These are phyloP conservation scores for Callitettix versicolor DNA, from an alignment of 1,140 invertebrate genomes.

Conservation along the genomic window DNA sequence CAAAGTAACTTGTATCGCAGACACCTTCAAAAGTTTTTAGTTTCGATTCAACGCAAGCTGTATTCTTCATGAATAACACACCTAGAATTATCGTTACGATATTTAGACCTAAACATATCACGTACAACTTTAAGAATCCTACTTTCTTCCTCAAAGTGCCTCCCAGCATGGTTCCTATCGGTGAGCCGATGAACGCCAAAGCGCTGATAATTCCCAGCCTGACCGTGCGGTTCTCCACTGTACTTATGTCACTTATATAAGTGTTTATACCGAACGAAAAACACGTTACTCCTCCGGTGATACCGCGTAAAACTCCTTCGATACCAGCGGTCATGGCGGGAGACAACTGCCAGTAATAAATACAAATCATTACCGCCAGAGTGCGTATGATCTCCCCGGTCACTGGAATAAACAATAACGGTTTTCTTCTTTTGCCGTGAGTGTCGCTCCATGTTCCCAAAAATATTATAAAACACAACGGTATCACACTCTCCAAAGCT, in stretches of 20 bases:
- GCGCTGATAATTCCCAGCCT: slow-evolving; percentile 31
- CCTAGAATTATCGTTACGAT: background rate
- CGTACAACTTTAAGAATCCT: slow-evolving; percentile 14
- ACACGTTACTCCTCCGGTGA: slow-evolving; percentile 33
- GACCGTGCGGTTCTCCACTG: slow-evolving; percentile 28
- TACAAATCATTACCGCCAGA: slow-evolving; percentile 5
- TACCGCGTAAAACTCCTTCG: slow-evolving; percentile 29
- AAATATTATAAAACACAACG: slow-evolving; percentile 26
- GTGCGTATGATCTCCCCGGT: slow-evolving; percentile 15
- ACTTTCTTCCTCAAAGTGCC: slow-evolving; percentile 10
- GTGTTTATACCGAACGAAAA: slow-evolving; percentile 35
- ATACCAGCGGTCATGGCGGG: slow-evolving; percentile 27
- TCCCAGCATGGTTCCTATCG: slow-evolving; percentile 13
- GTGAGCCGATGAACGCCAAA: slow-evolving; percentile 8
- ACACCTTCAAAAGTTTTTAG: background rate
- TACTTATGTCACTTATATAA: slow-evolving; percentile 33
- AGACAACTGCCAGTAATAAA: slow-evolving; percentile 20
- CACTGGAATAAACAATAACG: slow-evolving; percentile 35
- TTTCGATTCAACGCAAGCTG: background rate
- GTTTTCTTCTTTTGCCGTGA: slow-evolving; percentile 30
- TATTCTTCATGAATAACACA: background rate
- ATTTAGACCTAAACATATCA: background rate
- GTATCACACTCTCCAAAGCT: slow-evolving; percentile 22
- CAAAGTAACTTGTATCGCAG: background rate
- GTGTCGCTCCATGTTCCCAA: slow-evolving; percentile 25